Base-by-base conservation (phyloP, 2,113 vertebrate genomes). In the Lota lota region DNA sequence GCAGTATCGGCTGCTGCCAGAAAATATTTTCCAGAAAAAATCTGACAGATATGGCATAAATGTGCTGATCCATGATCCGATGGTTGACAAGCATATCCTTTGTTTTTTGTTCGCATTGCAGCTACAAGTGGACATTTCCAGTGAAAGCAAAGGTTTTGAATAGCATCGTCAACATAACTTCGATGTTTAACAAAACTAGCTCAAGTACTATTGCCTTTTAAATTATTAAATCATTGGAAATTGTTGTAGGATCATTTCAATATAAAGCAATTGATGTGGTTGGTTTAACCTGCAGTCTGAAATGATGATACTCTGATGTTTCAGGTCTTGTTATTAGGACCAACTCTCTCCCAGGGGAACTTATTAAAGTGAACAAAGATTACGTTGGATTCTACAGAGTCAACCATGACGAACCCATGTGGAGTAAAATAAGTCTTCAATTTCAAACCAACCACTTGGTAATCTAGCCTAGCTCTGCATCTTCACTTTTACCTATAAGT, bases 71-170 rank as follows among this genome's bases (percentile, higher is more conserved):
- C 4, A 5, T 22, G 11, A 59, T 59, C 14, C 7, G 19, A 14
- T n/a, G 7, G 12, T 22, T 59, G 21, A 24, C 8, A 61, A 20
- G 20, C 11, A 22, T 59, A 22, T 22, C 7, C 2, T 10, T 15
- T 22, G 15, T 61, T 59, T 10, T 76, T 22, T 77, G 19, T 62
- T 60, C 77, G 15, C 72, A 5, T 79, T 90, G 67, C 88, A 99
- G 97, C 21, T 99, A 99, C 85, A 95, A 78, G 63, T 99, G 97
- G 97, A 98, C 93, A 56, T 93, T 98, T 82, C 96, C 97, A 72
- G 82, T 98, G 68, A 93, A 90, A 85, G 96, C 89, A 91, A 73
- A 66, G 15, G 61, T 81, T 69, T 14, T 87, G 1, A 24, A 33
- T 22, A 92, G 70, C n/a, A 22, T 60, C 0, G 80, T 50, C 16